Evolutionary conservation across 1,140 invertebrate genomes (phyloP).

Genomic region (Caenorhabditis remanei): DNA sequence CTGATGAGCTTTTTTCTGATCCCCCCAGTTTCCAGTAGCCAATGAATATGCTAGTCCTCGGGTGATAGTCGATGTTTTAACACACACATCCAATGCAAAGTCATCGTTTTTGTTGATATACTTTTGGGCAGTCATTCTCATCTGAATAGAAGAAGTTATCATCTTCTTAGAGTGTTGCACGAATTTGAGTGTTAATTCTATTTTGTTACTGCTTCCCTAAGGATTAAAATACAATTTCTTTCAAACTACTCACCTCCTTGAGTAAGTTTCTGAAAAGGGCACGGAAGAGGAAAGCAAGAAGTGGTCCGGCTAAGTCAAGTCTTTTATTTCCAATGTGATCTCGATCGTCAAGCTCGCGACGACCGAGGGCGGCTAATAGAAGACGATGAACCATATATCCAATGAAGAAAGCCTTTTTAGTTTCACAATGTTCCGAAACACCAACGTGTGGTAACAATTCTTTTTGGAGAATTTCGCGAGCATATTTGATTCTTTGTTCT

Average conservation of each 20-base stretch:
- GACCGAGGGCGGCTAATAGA: slow-evolving; percentile 90
- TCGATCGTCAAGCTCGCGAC: slow-evolving; percentile 94
- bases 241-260: slow-evolving; percentile 83
- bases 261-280: slow-evolving; percentile 92
- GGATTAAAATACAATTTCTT: not conserved
- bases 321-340: slow-evolving; percentile 99
- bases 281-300: slow-evolving; percentile 94
- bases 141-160: slow-evolving; percentile 78
- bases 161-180: not conserved
- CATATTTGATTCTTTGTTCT: slow-evolving; percentile 98
- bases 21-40: slow-evolving; percentile 99
- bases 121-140: slow-evolving; percentile 96
- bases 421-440: slow-evolving; percentile 98
- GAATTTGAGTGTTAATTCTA: no score
- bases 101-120: slow-evolving; percentile 98
- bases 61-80: slow-evolving; percentile 97
- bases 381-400: slow-evolving; percentile 97
- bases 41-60: slow-evolving; percentile 97
- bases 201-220: no score
- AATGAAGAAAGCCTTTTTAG: slow-evolving; percentile 88
- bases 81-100: slow-evolving; percentile 95
- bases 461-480: slow-evolving; percentile 97
- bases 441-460: slow-evolving; percentile 99
- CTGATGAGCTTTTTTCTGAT: slow-evolving; percentile 99
- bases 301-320: slow-evolving; percentile 93